These are phyloP conservation scores for Drosophila quadrilineata DNA, from an alignment of 1,140 invertebrate species.

Conservation along the genomic window DNA sequence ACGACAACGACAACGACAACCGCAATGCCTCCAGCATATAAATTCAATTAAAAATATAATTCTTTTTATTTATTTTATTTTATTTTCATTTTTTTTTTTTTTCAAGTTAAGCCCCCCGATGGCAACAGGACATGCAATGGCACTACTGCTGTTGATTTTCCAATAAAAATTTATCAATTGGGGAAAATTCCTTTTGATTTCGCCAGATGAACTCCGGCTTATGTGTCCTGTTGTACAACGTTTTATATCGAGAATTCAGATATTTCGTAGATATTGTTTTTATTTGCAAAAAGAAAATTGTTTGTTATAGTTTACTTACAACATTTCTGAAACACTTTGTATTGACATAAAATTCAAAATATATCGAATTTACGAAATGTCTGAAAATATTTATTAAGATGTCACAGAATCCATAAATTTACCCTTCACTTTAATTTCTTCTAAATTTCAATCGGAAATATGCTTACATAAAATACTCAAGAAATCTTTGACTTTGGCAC, in stretches of 20 bases:
- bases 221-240: neutral
- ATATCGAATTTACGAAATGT: neutral
- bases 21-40: constrained; percentile 41
- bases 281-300: too few relatives aligned
- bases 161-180: constrained; percentile 21
- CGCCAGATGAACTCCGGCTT: neutral
- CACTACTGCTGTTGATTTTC: constrained; percentile 9
- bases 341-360: neutral
- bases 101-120: constrained; percentile 3
- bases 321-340: too few relatives aligned
- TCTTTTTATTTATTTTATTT: constrained; percentile 3
- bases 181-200: constrained; percentile 1
- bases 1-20: constrained; percentile 9
- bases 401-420: too few relatives aligned
- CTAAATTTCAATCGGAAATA: constrained; percentile 30
- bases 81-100: constrained; percentile 3
- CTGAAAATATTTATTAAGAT: too few relatives aligned
- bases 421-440: constrained; percentile 20
- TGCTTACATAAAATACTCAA: constrained; percentile 30
- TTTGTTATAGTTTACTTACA: too few relatives aligned
- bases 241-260: constrained; percentile 2
- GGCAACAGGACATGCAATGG: neutral
- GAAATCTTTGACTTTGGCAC: constrained; percentile 35
- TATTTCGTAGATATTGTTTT: too few relatives aligned
- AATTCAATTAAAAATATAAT: constrained; percentile 53